These are phyloP conservation scores for Plagodis dolabraria DNA, from an alignment of 2,888 invertebrate species.

Conservation along the genomic window DNA sequence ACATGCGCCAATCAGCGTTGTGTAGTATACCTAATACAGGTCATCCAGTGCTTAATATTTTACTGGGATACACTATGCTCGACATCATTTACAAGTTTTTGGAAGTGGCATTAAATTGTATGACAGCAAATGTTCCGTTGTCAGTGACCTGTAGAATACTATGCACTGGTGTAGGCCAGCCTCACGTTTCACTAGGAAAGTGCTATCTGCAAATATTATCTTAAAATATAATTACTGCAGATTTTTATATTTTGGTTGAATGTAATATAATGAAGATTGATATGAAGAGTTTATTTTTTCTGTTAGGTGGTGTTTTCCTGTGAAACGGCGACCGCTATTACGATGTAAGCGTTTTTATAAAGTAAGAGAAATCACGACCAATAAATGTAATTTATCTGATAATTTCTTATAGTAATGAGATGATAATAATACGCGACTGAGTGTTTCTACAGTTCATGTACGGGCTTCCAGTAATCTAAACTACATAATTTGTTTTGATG, in stretches of 20 bases:
- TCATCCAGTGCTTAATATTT: constrained; percentile 10
- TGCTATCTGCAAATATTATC: constrained; percentile 14
- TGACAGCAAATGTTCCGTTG: background rate
- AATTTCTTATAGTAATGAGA: constrained; percentile 75
- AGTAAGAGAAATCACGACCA: constrained; percentile 77
- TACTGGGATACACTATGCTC: background rate
- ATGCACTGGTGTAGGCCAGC: constrained; percentile 17
- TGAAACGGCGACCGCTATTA: constrained; percentile 59
- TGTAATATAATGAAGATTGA: constrained; percentile 16
- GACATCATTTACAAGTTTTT: background rate
- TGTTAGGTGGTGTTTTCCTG: constrained; percentile 50
- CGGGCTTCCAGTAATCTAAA: constrained; percentile 82
- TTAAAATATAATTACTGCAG: constrained; percentile 32
- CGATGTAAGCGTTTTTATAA: constrained; percentile 71
- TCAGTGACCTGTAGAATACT: background rate
- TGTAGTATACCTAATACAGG: constrained; percentile 53
- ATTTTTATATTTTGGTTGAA: constrained; percentile 33
- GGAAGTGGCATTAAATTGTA: background rate
- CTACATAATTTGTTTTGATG: constrained; percentile 60
- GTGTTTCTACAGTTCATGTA: constrained; percentile 79
- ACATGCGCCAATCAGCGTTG: constrained; percentile 55
- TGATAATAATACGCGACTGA: constrained; percentile 79
- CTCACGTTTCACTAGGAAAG: constrained; percentile 24
- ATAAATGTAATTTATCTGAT: constrained; percentile 80
- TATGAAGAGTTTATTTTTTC: constrained; percentile 27